Conservation (phyloP, 2,797 vertebrate genomes). For the Tauraco hartlaubi region DNA sequence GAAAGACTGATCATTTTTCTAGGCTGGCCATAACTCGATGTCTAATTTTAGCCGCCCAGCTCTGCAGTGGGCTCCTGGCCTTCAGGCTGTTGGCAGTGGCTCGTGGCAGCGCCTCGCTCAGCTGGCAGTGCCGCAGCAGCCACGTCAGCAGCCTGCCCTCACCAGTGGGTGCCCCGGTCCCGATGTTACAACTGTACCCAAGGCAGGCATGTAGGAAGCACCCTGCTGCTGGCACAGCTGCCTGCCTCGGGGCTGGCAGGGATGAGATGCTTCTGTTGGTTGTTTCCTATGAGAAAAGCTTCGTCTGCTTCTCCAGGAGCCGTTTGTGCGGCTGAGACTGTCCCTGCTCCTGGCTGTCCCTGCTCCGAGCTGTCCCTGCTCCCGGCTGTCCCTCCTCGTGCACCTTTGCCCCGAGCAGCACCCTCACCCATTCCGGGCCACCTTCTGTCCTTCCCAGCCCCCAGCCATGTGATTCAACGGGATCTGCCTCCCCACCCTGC, state of each 20-base stretch:
- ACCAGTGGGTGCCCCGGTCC: too few relatives aligned
- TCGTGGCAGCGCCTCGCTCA: background rate
- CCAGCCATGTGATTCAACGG: rapidly evolving
- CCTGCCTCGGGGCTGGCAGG: background rate
- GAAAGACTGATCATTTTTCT: background rate
- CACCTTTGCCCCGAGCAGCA: background rate
- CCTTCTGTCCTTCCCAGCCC: background rate
- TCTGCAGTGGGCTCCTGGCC: background rate
- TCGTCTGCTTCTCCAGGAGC: background rate
- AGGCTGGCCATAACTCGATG: background rate
- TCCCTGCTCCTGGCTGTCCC: background rate
- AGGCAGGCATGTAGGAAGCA: rapidly evolving
- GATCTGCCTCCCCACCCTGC: background rate
- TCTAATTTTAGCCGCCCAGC: background rate
- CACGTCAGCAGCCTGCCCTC: too few relatives aligned
- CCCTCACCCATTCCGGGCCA: background rate
- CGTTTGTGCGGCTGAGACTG: background rate
- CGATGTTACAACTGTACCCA: rapidly evolving
- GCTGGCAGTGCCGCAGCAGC: background rate
- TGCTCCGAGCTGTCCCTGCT: background rate
- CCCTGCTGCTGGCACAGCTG: background rate
- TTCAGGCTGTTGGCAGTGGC: background rate
- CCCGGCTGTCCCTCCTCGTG: background rate
- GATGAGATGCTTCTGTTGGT: background rate
- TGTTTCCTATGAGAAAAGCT: background rate